Base-by-base conservation (phyloP, 37 sponge, comb jelly and placozoan genomes). In the Geodia barretti region DNA sequence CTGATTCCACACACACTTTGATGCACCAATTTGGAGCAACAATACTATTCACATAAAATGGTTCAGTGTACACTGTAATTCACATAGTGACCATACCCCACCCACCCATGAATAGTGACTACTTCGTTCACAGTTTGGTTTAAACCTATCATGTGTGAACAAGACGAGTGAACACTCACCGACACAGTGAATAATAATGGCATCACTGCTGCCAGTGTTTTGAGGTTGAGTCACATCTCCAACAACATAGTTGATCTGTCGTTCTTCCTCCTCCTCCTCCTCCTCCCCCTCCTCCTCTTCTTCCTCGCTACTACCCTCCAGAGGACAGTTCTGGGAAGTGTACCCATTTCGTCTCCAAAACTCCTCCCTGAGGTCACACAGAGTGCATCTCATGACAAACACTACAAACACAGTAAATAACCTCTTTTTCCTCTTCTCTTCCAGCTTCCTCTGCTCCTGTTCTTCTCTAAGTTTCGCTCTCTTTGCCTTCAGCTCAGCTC, bases 161-260 rank as follows among this genome's bases (percentile, higher is more conserved):
- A n/a, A n/a, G n/a, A n/a, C n/a, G n/a, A n/a, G n/a, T 71, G 0
- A 28, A 23, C 73, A 61, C 82, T 72, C 62, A 91, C 92, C 92
- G 9, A 93, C 87, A 79, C 94, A 93, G 67, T 94, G 95, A 0
- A 94, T 77, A 2, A 94, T 83, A 3, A 94, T 83, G 38, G 91
- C 85, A 70, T 94, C 92, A 4, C 25, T 17, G 25, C 59, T 47
- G 4, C 91, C 88, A 67, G 78, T 73, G 36, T 65, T 43, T 36
- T 90, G 85, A 0, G 95, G 95, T 9, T 77, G 78, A n/a, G 95
- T 87, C 42, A 94, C 95, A 80, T 94, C 95, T 31, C 95, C 95
- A 37, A 72, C 66, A 19, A 84, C 42, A 60, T 87, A 94, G 62
- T 42, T 54, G 32, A 94, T 82, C 35, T 90, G 84, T 28, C 64